Percentiles rank a stretch among this genome's conserved stretches.
phyloP scores from a whole-genome alignment of 2,888 invertebrate species.

The Belgica antarctica region DNA sequence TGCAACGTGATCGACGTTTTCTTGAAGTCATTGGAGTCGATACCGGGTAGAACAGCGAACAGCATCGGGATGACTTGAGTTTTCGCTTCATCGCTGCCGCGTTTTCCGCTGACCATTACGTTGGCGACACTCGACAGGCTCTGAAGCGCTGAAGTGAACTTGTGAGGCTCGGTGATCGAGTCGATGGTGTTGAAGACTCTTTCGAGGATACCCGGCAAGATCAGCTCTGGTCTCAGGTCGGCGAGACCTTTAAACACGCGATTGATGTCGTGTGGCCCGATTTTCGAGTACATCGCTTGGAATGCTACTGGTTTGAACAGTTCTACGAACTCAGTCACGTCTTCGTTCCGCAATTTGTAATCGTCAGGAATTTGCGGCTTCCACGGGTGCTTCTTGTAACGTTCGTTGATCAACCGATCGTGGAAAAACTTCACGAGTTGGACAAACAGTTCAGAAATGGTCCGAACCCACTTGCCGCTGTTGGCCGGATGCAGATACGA shows the following conservation, averaged over 20 bases:
- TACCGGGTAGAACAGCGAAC: conserved; percentile 77
- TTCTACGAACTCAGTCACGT: conserved; percentile 77
- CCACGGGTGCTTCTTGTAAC: conserved; percentile 55
- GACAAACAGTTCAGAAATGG: conserved; percentile 65
- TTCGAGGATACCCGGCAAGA: conserved; percentile 80
- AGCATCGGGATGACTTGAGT: conserved; percentile 42
- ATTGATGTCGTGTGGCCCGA: conserved; percentile 63
- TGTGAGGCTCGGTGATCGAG: conserved; percentile 85
- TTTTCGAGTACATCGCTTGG: conserved; percentile 75
- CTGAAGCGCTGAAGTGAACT: conserved; percentile 69
- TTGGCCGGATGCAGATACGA: conserved; percentile 90
- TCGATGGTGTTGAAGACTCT: conserved; percentile 76
- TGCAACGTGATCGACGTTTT: conserved; percentile 75
- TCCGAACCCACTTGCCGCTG: conserved; percentile 73
- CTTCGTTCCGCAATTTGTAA: conserved; percentile 72
- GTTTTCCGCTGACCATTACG: conserved; percentile 57
- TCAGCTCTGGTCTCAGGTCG: conserved; percentile 73
- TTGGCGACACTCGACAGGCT: conserved; percentile 69
- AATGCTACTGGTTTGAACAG: conserved; percentile 71
- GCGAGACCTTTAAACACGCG: conserved; percentile 73
- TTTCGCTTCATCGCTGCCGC: background rate
- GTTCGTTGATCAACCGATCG: conserved; percentile 56
- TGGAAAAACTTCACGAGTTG: conserved; percentile 68
- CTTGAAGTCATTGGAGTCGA: conserved; percentile 83
- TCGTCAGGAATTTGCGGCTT: conserved; percentile 48